These are phyloP conservation scores for Drosophila sproati DNA, from an alignment of 1,140 invertebrate genomes.

Conservation along the genomic window DNA sequence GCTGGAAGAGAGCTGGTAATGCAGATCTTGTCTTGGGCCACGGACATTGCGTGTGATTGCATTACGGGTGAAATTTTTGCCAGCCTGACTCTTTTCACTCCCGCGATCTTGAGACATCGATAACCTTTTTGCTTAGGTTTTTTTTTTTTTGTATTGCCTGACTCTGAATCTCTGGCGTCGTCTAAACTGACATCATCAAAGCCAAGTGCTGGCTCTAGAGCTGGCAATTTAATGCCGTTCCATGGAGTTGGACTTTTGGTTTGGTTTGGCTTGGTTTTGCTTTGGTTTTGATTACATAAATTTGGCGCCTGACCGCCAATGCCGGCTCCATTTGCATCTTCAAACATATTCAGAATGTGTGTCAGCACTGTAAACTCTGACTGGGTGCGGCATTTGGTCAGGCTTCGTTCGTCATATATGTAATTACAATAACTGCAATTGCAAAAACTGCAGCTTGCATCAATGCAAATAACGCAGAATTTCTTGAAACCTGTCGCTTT, in stretches of 20 bases:
- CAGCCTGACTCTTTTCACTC: conserved; percentile 54
- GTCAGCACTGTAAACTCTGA: conserved; percentile 41
- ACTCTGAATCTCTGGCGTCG: conserved; percentile 1
- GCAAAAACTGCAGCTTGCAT: conserved; percentile 52
- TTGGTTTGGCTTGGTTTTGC: conserved; percentile 29
- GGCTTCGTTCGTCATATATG: conserved; percentile 47
- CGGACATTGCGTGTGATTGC: conserved; percentile 79
- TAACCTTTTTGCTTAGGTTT: conserved; percentile 64
- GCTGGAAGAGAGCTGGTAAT: conserved; percentile 14
- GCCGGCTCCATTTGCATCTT: conserved; percentile 77
- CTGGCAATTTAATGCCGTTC: conserved; percentile 66
- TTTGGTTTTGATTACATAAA: conserved; percentile 80
- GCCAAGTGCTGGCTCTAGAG: conserved; percentile 26
- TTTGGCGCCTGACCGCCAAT: conserved; percentile 61
- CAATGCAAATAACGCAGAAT: conserved; percentile 69
- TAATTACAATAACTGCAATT: conserved; percentile 79
- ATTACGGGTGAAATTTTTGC: conserved; percentile 76
- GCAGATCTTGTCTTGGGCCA: conserved; percentile 39
- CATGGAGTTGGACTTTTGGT: conserved; percentile 33
- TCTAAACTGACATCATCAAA: conserved; percentile 71
- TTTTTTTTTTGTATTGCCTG: conserved; percentile 1
- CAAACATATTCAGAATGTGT: conserved; percentile 55
- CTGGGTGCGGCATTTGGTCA: conserved; percentile 52
- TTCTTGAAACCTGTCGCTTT: conserved; percentile 76
- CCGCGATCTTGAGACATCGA: conserved; percentile 66